Percentiles rank a stretch among this genome's conserved stretches.
Evolutionary conservation across 1,140 invertebrate species (phyloP).

Genomic region (Achatina immaculata): DNA sequence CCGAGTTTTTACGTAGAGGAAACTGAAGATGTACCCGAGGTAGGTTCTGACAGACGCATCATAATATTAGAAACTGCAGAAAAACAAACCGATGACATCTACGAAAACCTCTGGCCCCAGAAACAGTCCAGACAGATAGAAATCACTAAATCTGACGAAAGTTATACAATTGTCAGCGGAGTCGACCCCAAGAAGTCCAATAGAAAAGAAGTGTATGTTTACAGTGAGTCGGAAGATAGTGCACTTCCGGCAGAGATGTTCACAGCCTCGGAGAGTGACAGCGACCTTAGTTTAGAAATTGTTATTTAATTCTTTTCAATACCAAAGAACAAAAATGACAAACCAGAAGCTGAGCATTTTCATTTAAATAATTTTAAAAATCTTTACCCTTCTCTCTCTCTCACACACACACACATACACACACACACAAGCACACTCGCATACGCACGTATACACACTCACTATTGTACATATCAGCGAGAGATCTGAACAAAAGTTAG

Average conservation of each 20-base stretch:
- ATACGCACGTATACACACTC: too few relatives aligned
- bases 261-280: constrained; percentile 49
- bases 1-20: too few relatives aligned
- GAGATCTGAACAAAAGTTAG: too few relatives aligned
- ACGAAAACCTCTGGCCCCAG: constrained; percentile 25
- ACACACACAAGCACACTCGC: too few relatives aligned
- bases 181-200: not conserved
- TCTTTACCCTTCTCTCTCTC: too few relatives aligned
- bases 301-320: constrained; percentile 54
- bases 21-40: not conserved
- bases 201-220: constrained; percentile 44
- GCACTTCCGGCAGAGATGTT: constrained; percentile 52
- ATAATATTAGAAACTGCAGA: not conserved
- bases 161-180: not conserved
- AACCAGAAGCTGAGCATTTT: too few relatives aligned
- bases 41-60: not conserved
- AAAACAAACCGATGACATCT: not conserved
- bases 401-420: too few relatives aligned
- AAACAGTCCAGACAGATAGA: not conserved
- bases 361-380: too few relatives aligned
- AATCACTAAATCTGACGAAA: not conserved
- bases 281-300: constrained; percentile 52
- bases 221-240: constrained; percentile 59
- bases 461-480: too few relatives aligned
- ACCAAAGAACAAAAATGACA: too few relatives aligned